Base-by-base conservation (phyloP, 2,797 vertebrate species). In the Iguana delicatissima region DNA sequence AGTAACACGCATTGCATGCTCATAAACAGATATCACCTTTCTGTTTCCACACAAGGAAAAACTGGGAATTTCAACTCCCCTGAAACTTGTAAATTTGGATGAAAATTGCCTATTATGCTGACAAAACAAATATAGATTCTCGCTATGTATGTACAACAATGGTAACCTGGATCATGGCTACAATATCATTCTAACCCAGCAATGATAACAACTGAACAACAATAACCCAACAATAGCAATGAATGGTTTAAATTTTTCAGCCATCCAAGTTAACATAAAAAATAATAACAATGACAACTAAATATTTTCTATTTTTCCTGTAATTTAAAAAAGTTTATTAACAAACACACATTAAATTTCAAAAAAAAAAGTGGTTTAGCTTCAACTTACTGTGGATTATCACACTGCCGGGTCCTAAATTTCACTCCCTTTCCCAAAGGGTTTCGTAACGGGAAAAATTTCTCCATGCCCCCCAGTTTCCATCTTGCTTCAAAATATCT, bases 391-490 rank as follows among this genome's bases (percentile, higher is more conserved):
- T 98, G 98, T 0, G 99, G 99, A 96, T 98, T 99, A 97, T 99
- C 98, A 94, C 99, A 99, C 87, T 98, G 97, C 18, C 99, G 98
- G 0, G 98, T 99, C 94, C 99, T 98, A 92, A 98, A 99, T 94
- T 98, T 98, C 76, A 99, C 97, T 10, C 99, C 99, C 0, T 98
- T 98, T 76, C 98, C 98, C 99, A 12, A 99, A 99, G 55, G 98
- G n/a, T n/a, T 98, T 84, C 97, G 98, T 0, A 99, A 64, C 99
- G 99, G 83, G 98, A 98, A 85, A 84, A 98, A 99, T 85, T 98
- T 98, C 98, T 99, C 99, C 99, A 99, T 8, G 97, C 93, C 0
- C 99, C 98, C 99, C 99, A 99, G 96, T 98, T 98, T 59, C 99
- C 99, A 22, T 99, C 98, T 94, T 98, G 98, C 95, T 99, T 99